These are phyloP conservation scores for Cinara cedri DNA, from an alignment of 2,888 invertebrate species.

Conservation along the genomic window DNA sequence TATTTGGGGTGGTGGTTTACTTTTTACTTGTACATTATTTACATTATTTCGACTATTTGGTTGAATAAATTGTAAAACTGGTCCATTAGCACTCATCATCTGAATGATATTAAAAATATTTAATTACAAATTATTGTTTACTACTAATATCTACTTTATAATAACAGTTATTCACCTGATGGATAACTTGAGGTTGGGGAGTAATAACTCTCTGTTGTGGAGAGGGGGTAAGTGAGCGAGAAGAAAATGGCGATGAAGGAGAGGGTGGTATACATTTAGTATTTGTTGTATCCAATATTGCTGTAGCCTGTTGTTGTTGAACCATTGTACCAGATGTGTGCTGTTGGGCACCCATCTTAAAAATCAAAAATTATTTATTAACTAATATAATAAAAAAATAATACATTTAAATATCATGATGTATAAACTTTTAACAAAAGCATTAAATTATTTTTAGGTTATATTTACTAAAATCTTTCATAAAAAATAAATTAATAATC, in stretches of 20 bases:
- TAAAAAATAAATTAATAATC: neutral
- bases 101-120: slow-evolving; percentile 16
- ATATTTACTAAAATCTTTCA: neutral
- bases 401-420: neutral
- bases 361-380: neutral
- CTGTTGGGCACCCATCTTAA: slow-evolving; percentile 55
- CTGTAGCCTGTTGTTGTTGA: slow-evolving; percentile 57
- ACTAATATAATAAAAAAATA: neutral
- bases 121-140: neutral
- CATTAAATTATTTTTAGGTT: neutral
- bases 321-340: slow-evolving; percentile 57
- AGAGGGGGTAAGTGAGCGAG: slow-evolving; percentile 61
- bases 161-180: slow-evolving; percentile 56
- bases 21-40: slow-evolving; percentile 60
- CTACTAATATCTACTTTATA: neutral
- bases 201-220: slow-evolving; percentile 60
- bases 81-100: slow-evolving; percentile 60
- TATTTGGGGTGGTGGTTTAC: slow-evolving; percentile 69
- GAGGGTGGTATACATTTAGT: slow-evolving; percentile 58
- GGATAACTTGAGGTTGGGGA: slow-evolving; percentile 59
- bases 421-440: neutral
- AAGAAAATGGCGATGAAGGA: slow-evolving; percentile 60
- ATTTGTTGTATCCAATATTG: slow-evolving; percentile 52
- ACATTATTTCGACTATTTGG: slow-evolving; percentile 58
- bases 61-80: slow-evolving; percentile 59